Base-by-base conservation (phyloP, 2,113 vertebrate species). In the Trogon surrucura region DNA sequence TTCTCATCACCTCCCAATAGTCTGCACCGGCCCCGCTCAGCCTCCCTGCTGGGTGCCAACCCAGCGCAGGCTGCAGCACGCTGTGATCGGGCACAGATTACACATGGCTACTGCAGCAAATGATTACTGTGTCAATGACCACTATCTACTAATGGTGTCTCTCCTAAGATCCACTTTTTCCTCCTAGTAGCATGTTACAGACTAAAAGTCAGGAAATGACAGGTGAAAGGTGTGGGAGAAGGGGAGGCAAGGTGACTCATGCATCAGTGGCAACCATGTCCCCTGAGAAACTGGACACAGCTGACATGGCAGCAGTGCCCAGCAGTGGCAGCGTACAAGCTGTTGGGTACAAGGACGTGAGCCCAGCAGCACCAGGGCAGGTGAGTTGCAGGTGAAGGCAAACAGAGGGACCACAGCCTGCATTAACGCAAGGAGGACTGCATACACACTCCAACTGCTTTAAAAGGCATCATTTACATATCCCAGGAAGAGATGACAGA, bases 401-500 rank as follows among this genome's bases (percentile, higher is more conserved):
- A 61, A 30, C 11, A 26, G 32, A 29, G 16, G 34, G 30, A 38
- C 34, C 30, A 9, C 23, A 65, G 67, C n/a, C 58, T 70, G 75
- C 62, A 26, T 32, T 30, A 23, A 30, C 0, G 2, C 66, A 66
- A 45, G 45, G 47, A 77, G 67, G 32, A 38, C 64, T 44, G 56
- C 64, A 38, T 11, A 32, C 56, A 41, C 9, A 30, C 57, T 60
- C 73, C 9, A 21, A 44, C 51, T 48, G 79, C 75, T 94, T 41
- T 53, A 83, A 80, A 86, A 13, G 10, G 85, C 72, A 58, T 64
- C 70, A 69, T 72, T 86, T 84, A 64, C 78, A 74, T 29, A 56
- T 38, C 70, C 54, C 77, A 57, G 80, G 29, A 54, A 94, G 54
- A 67, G 73, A 88, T 88, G 80, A 89, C 86, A 89, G 51, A 92